These are phyloP conservation scores for Archilochus colubris DNA, from an alignment of 2,113 vertebrate genomes.

Conservation along the genomic window DNA sequence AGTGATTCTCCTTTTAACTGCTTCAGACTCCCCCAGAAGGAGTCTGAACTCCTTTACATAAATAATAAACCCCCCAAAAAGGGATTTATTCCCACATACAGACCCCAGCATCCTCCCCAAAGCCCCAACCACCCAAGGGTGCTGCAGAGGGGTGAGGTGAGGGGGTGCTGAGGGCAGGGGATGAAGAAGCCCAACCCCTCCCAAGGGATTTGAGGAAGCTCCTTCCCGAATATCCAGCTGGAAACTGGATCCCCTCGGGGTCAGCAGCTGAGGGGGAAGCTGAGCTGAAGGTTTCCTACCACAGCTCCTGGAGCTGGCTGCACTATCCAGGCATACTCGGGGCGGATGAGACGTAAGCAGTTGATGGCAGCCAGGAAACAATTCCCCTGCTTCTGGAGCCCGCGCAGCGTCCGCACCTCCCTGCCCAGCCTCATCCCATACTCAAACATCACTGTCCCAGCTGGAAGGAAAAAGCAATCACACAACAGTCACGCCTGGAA, in stretches of 20 bases:
- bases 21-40: not conserved
- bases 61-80: no score
- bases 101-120: not conserved
- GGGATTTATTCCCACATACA: rapidly evolving
- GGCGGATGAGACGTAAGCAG: constrained; percentile 90
- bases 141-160: rapidly evolving
- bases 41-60: no score
- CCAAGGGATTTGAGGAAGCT: not conserved
- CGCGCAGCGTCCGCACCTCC: constrained; percentile 87
- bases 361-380: constrained; percentile 92
- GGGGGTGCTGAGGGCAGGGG: rapidly evolving
- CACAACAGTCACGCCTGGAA: no score
- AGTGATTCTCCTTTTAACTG: not conserved
- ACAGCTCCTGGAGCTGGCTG: constrained; percentile 85
- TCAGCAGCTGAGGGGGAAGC: not conserved
- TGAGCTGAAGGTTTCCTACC: constrained; percentile 66
- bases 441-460: constrained; percentile 96
- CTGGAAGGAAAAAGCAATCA: constrained; percentile 50
- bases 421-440: constrained; percentile 92
- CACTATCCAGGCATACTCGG: constrained; percentile 96
- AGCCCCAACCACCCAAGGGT: not conserved
- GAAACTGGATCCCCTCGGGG: not conserved
- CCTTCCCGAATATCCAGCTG: rapidly evolving
- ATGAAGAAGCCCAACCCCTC: rapidly evolving
- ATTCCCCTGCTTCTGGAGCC: constrained; percentile 93